Evolutionary conservation across 1,140 invertebrate genomes (phyloP).

Genomic region (Orchestia grillus): DNA sequence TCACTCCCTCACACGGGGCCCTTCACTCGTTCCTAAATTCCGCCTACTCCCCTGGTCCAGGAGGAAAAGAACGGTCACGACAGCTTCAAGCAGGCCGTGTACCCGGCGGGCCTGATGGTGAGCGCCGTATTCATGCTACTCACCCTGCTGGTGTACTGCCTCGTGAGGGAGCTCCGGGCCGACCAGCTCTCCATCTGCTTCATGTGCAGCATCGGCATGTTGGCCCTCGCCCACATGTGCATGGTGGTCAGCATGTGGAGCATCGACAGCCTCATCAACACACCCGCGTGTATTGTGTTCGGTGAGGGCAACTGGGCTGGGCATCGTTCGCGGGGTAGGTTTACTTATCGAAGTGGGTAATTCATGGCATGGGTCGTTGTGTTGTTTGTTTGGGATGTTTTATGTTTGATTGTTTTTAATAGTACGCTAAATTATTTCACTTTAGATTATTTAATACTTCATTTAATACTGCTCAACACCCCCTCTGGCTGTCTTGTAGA

Average conservation of each 20-base stretch:
- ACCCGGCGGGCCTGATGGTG: not conserved
- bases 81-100: not conserved
- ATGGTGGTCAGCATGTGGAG: slow-evolving; percentile 21
- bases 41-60: not conserved
- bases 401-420: too few relatives aligned
- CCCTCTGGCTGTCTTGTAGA: too few relatives aligned
- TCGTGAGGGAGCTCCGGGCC: not conserved
- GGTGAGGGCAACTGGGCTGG: not conserved
- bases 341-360: too few relatives aligned
- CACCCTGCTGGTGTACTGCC: not conserved
- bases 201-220: slow-evolving; percentile 33
- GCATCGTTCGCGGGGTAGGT: too few relatives aligned
- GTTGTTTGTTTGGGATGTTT: too few relatives aligned
- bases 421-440: too few relatives aligned
- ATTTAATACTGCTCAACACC: too few relatives aligned
- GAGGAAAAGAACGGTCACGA: not conserved
- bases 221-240: not conserved
- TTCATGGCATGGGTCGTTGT: too few relatives aligned
- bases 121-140: not conserved
- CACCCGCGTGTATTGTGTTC: not conserved
- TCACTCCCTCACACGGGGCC: too few relatives aligned
- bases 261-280: not conserved
- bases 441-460: too few relatives aligned
- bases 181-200: slow-evolving; percentile 38
- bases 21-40: too few relatives aligned